Evolutionary conservation across 2,797 vertebrate genomes (phyloP).

Genomic region (Onychomys leucogaster): DNA sequence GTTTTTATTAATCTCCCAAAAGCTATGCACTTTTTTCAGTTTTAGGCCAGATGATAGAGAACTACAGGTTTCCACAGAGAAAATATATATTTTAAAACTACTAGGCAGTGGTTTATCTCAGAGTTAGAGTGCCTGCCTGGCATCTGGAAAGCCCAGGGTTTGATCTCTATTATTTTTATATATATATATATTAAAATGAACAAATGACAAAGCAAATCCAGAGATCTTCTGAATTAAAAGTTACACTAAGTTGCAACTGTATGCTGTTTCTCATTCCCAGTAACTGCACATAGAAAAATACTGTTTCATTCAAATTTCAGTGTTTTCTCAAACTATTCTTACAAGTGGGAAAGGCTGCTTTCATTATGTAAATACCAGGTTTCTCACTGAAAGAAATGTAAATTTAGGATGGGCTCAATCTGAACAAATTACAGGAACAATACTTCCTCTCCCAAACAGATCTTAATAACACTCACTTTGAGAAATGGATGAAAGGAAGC

Average conservation of each 20-base stretch:
- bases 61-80: not conserved
- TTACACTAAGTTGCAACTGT: conserved; percentile 18
- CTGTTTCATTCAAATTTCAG: conserved; percentile 23
- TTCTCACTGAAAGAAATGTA: conserved; percentile 32
- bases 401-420: not conserved
- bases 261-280: conserved; percentile 30
- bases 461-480: conserved; percentile 2
- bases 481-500: conserved; percentile 34
- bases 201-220: not conserved
- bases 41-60: conserved; percentile 30
- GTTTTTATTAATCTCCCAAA: conserved; percentile 48
- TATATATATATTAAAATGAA: not conserved
- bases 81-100: conserved; percentile 38
- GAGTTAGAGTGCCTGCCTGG: not conserved
- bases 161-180: not conserved
- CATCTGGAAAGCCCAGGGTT: not conserved
- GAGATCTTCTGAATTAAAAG: not conserved
- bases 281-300: not conserved
- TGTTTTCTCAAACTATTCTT: not conserved
- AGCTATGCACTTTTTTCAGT: not conserved
- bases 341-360: conserved; percentile 13
- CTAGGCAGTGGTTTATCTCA: not conserved
- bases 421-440: not conserved
- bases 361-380: not conserved
- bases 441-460: not conserved